Base-by-base conservation (phyloP, 2,888 invertebrate species). In the Amblyjoppa fuscipennis region DNA sequence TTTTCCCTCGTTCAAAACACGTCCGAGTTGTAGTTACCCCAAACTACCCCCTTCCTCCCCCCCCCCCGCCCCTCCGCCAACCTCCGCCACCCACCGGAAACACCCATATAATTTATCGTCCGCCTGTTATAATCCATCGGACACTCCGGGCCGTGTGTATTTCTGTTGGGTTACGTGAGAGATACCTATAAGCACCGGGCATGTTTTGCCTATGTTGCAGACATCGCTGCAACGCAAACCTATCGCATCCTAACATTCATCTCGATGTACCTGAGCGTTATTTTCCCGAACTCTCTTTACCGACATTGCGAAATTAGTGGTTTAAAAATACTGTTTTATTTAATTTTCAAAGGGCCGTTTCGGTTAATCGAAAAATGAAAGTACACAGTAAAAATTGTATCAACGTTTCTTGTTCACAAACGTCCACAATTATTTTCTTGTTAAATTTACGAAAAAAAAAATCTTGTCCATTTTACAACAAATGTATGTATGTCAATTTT, bases 1-100 rank as follows among this genome's bases (percentile, higher is more conserved):
- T 89, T 89, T 88, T 89, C 89, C 73, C 88, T 86, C 84, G 87
- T 88, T 88, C 85, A 83, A 88, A 88, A 87, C 85, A 89, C 85
- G 83, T 81, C 78, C 81, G 84, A 87, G 83, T 87, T 81, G 86
- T 85, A 85, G 80, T 80, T 81, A 28, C 56, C 71, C 20, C 76
- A n/a, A 41, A 25, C 66, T 9, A 49, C 49, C 25, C 41, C 53
- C 28, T 28, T 74, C 41, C 64, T 59, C 41, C 64, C 66, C 31
- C 66, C 9, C 49, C 20, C n/a, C 31, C 53, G 20, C 20, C 20
- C 45, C 34, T 38, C 77, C 41, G 49, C 59, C 51, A 53, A 51
- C 20, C 45, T 13, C 3, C 25, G 4, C 49, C 45, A 11, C 66
- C 79, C 78, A 38, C 66, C 70, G 41, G 77, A 82, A 71, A 77